Percentiles rank a stretch among this genome's conserved stretches.
phyloP scores from a whole-genome alignment of 2,113 vertebrate genomes.

The Taxidea taxus region DNA sequence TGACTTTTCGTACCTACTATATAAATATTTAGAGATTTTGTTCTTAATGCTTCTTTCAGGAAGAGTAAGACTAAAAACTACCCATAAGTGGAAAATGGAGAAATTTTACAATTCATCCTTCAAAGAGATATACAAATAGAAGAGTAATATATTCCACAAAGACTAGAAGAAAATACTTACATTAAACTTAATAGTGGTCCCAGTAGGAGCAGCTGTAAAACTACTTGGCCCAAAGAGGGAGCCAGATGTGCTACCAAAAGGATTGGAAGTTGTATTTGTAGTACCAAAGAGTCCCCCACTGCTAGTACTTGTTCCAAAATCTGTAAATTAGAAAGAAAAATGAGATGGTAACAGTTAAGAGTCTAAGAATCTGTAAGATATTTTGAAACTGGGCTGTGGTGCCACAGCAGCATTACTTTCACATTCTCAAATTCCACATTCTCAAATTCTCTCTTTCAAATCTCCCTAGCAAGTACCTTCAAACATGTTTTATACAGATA shows the following conservation, averaged over 20 bases:
- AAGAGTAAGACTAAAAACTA: constrained; percentile 9
- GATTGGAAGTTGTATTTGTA: constrained; percentile 94
- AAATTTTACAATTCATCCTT: constrained; percentile 1
- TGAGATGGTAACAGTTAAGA: constrained; percentile 15
- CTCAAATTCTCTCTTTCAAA: not conserved
- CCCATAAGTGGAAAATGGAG: not conserved
- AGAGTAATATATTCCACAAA: constrained; percentile 21
- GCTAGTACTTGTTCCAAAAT: constrained; percentile 94
- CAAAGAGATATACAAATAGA: not conserved
- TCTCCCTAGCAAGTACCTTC: constrained; percentile 24
- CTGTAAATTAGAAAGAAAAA: constrained; percentile 74
- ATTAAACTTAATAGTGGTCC: constrained; percentile 96
- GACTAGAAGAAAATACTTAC: constrained; percentile 83
- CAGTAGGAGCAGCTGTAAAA: constrained; percentile 91
- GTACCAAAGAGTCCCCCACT: constrained; percentile 94
- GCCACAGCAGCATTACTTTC: not conserved
- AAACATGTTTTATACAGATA: not conserved
- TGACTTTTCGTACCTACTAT: not conserved
- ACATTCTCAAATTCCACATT: not conserved
- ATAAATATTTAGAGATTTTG: not conserved
- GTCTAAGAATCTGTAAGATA: not conserved
- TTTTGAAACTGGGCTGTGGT: not conserved
- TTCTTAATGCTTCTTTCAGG: constrained; percentile 9
- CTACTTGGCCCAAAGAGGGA: constrained; percentile 93
- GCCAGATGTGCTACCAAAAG: constrained; percentile 90